Evolutionary conservation across 2,888 invertebrate genomes (phyloP), one percentile per base, ranked within the genome.

Genomic region (Trimorus sp.): DNA sequence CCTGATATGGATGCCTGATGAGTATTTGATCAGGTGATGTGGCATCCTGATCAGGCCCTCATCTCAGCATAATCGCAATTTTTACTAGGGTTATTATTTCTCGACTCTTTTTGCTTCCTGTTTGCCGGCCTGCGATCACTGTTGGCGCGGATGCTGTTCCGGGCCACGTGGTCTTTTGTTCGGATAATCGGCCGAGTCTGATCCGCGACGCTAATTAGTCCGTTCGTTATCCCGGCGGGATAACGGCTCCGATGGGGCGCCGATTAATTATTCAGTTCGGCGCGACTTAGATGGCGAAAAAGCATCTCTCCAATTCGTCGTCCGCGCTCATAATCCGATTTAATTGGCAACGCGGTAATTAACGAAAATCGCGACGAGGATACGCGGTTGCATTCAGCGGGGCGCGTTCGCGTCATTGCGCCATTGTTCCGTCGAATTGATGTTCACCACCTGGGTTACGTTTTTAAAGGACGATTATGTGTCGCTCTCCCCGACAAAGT

Each of bases 391-490:
- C n/a, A n/a, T n/a, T n/a, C n/a, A n/a, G n/a, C 48, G 15, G 45
- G 37, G 45, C 58, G 48, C 51, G 48, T 40, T 58, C 59, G 70
- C 49, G 36, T 36, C 59, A 51, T 16, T 60, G 37, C 40, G 62
- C 54, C 75, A 75, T 66, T 66, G 75, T 75, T 75, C n/a, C 14
- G 53, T 54, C 63, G 63, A 73, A 54, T 73, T 73, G 42, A 59
- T 66, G 42, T 53, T 63, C 40, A 56, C 53, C 75, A 59, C 51
- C 38, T 48, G 58, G 42, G 16, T 66, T 14, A 51, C 16, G n/a
- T n/a, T 36, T 42, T 66, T 58, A 49, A n/a, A n/a, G n/a, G n/a
- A n/a, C n/a, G n/a, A n/a, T n/a, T n/a, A n/a, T n/a, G n/a, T n/a
- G n/a, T n/a, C n/a, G n/a, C n/a, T 70, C 12, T 70, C 26, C 38